phyloP scores from a whole-genome alignment of 2,888 invertebrate genomes.

The Leucoptera coffeella region DNA sequence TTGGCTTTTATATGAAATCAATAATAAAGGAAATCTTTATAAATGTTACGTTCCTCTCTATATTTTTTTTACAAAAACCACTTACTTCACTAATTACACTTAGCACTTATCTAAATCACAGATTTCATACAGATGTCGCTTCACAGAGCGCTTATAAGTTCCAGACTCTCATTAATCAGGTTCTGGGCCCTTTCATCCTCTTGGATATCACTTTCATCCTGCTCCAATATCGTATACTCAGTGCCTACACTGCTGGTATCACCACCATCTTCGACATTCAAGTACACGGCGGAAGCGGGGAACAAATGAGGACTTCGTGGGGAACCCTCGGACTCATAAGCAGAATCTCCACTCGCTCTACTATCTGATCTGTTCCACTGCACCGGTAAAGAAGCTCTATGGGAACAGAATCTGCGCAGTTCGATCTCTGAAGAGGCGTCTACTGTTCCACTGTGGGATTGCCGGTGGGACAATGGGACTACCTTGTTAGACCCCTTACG shows the following conservation, averaged over 20 bases:
- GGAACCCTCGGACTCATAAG: conserved; percentile 39
- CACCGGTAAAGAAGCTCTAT: conserved; percentile 25
- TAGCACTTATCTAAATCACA: background rate
- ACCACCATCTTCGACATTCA: conserved; percentile 38
- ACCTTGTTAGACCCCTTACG: too few relatives aligned
- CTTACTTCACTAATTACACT: background rate
- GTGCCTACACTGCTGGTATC: conserved; percentile 41
- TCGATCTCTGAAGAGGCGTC: conserved; percentile 38
- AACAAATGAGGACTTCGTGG: conserved; percentile 22
- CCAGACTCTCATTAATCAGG: conserved; percentile 36
- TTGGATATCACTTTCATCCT: conserved; percentile 11
- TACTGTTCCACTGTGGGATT: conserved; percentile 34
- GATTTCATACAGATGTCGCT: conserved; percentile 3
- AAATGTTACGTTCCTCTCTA: background rate
- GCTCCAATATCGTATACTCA: conserved; percentile 34
- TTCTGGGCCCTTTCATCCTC: conserved; percentile 33
- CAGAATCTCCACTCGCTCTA: conserved; percentile 31
- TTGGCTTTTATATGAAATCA: too few relatives aligned
- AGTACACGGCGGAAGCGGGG: conserved; percentile 38
- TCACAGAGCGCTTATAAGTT: conserved; percentile 38
- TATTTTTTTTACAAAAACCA: background rate
- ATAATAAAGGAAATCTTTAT: too few relatives aligned
- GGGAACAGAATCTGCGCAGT: conserved; percentile 31
- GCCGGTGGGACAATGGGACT: conserved; percentile 13
- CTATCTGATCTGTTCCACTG: too few relatives aligned